A percentile compares a stretch with the other conserved stretches of the same genome.
Conservation (phyloP, 2,113 vertebrate species). For the Anser cygnoides region DNA sequence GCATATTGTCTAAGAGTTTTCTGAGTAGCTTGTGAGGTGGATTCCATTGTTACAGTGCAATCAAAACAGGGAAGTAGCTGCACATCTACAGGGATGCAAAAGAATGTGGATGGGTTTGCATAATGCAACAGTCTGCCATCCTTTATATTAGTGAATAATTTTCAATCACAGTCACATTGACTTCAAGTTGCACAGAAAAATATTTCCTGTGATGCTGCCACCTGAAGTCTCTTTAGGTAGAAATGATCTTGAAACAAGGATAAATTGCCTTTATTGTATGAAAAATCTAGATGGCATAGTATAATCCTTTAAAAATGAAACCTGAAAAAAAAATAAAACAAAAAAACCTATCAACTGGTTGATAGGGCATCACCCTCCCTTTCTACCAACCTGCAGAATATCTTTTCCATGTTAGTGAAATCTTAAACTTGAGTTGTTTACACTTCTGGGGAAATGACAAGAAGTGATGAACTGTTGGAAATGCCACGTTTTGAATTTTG, state of each 20-base stretch:
- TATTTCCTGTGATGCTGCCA: not conserved
- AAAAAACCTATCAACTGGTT: not conserved
- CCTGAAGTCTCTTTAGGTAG: conserved; percentile 5
- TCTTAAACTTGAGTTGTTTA: conserved; percentile 39
- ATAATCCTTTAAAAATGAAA: conserved; percentile 9
- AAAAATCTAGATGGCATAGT: not conserved
- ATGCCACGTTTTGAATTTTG: not conserved
- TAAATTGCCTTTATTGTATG: not conserved
- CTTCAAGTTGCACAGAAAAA: not conserved
- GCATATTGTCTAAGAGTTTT: conserved; percentile 30
- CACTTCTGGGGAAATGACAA: not conserved
- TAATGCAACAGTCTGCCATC: conserved; percentile 52
- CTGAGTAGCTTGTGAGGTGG: conserved; percentile 30
- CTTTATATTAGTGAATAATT: not conserved
- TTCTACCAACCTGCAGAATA: not conserved
- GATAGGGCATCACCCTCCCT: not conserved
- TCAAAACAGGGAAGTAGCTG: conserved; percentile 12
- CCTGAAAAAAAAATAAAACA: not conserved
- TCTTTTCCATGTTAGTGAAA: not conserved
- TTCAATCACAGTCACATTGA: conserved; percentile 11
- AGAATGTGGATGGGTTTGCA: conserved; percentile 23
- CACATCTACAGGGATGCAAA: not conserved
- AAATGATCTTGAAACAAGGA: not conserved
- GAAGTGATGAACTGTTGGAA: conserved; percentile 23
- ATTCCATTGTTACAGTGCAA: conserved; percentile 16